Base-by-base conservation (phyloP, 2,797 vertebrate genomes). In the Siniperca scherzeri region DNA sequence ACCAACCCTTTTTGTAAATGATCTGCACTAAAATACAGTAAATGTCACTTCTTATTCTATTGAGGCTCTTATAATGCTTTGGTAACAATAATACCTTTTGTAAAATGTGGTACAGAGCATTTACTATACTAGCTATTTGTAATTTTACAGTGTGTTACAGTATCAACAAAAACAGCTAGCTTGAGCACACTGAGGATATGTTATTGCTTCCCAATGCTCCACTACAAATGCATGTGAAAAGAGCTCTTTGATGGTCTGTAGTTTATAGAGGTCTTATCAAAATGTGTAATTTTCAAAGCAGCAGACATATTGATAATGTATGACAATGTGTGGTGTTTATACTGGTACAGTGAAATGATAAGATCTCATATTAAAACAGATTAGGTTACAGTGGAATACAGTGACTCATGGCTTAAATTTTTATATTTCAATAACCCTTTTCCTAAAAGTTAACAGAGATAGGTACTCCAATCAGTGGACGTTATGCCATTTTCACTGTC, bases 181-280 rank as follows among this genome's bases (percentile, higher is more conserved):
- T 76, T 87, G 50, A 85, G 30, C 66, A 78, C 62, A 87, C 19
- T 55, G 53, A 74, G 38, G 50, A 69, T 67, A 21, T 72, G 7
- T 78, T 78, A 56, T 73, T 77, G 70, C 36, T 75, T 79, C 40
- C 52, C 56, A 46, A 2, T 73, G 21, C 22, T 68, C 25, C 60
- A 61, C 62, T 73, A 69, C 42, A 84, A 77, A 77, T 82, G 84
- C 86, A 89, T 89, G 87, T 87, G 66, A 80, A 81, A 82, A 69
- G 17, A 81, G 66, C 68, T 72, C n/a, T 59, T 71, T 81, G 64
- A 60, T 83, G 62, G 67, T 75, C 44, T 68, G 61, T 83, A 77
- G 27, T 70, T 83, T 77, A 59, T 74, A 82, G 50, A 74, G 65
- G 25, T 80, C 27, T 67, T 62, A 44, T 83, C 68, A 57, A 57